A percentile compares a stretch with the other conserved stretches of the same genome.
These are phyloP conservation scores for Eledona agricola DNA, from an alignment of 2,888 invertebrate genomes.

Conservation along the genomic window DNA sequence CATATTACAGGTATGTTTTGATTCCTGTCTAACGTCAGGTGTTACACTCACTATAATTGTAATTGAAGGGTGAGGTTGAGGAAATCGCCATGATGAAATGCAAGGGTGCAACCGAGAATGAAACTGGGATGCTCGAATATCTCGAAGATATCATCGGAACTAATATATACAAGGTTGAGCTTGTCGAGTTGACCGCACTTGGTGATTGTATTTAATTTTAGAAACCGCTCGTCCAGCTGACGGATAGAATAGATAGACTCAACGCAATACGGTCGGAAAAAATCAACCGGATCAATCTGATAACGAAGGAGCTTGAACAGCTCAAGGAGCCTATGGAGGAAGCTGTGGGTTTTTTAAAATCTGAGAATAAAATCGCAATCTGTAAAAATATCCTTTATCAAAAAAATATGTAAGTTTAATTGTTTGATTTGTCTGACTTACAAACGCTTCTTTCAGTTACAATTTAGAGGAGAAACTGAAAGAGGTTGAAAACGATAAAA, in stretches of 20 bases:
- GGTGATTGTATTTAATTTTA: constrained; percentile 55
- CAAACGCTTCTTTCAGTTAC: constrained; percentile 59
- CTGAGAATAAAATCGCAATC: constrained; percentile 78
- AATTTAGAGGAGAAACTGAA: constrained; percentile 68
- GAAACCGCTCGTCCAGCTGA: constrained; percentile 81
- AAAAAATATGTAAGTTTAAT: constrained; percentile 68
- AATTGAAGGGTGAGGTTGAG: constrained; percentile 97
- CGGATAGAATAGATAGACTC: constrained; percentile 75
- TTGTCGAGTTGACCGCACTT: constrained; percentile 1
- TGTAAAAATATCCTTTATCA: constrained; percentile 78
- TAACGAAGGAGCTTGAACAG: constrained; percentile 82
- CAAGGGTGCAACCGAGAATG: constrained; percentile 84
- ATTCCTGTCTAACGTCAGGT: constrained; percentile 9
- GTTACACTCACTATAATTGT: constrained; percentile 4
- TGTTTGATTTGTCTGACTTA: constrained; percentile 18
- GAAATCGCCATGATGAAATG: constrained; percentile 99
- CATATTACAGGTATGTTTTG: constrained; percentile 82
- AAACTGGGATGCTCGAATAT: constrained; percentile 97
- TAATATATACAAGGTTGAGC: constrained; percentile 76
- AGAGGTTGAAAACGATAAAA: constrained; percentile 66
- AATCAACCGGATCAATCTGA: constrained; percentile 82
- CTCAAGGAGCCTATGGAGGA: constrained; percentile 81
- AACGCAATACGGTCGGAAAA: constrained; percentile 81
- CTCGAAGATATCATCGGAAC: constrained; percentile 98
- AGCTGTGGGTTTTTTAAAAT: constrained; percentile 78